Evolutionary conservation across 2,113 vertebrate species (phyloP), one percentile per base, ranked within the genome.

Genomic region (Martes martes): DNA sequence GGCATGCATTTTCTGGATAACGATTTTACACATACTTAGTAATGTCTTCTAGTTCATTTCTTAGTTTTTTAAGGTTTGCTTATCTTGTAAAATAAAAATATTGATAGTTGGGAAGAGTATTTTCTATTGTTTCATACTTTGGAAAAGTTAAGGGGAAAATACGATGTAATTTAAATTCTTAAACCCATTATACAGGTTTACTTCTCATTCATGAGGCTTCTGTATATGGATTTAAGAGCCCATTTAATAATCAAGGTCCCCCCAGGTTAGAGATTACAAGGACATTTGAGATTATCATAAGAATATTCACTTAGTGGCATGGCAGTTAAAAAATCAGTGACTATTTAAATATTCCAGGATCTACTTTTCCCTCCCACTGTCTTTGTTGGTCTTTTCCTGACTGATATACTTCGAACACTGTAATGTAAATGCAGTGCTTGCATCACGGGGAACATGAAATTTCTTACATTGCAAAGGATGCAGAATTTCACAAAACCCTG

Each of bases 31-130:
- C 19, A 73, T 91, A 86, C 33, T 96, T 96, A 81, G 39, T 76
- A 74, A 89, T 92, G 18, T 83, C 47, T 97, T 95, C 36, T 90
- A 84, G 89, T 95, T 93, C 15, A 82, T 95, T 55, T 97, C 57
- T 86, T 93, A 95, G 45, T 90, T 96, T 96, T 97, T 93, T 90
- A 42, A 74, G 31, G 23, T 83, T 91, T 96, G 24, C 80, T 95
- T 93, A 89, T 97, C 28, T 96, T 97, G 10, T 93, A 83, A 95
- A 93, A 88, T 91, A 82, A 95, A 80, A 96, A 88, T 57, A 65
- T 28, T 92, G 7, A 31, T 94, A 78, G 21, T 82, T 96, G 5
- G 76, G 21, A 36, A 92, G 23, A 92, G 23, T 82, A 73, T 93
- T 97, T 97, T 97, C 47, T 78, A 4, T 94, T 94, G 36, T 47